phyloP scores from a whole-genome alignment of 64 coral and sea anemone species.

The Stichodactyla helianthus region DNA sequence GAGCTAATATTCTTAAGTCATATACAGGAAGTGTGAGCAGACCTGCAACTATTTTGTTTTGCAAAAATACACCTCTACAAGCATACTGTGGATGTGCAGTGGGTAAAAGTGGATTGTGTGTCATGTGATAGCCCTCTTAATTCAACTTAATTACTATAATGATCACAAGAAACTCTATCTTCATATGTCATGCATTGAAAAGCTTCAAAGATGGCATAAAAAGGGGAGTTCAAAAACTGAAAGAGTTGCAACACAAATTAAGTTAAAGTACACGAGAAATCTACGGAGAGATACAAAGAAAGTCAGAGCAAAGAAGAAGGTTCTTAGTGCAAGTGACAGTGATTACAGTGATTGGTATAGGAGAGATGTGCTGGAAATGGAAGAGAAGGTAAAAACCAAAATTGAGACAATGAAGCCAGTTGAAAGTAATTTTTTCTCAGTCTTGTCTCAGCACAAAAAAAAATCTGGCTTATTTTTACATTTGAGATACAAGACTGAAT shows the following conservation, averaged over 20 bases:
- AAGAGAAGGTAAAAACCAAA: constrained; percentile 48
- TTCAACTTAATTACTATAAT: constrained; percentile 57
- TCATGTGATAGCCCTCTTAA: constrained; percentile 56
- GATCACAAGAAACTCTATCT: constrained; percentile 55
- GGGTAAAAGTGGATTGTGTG: constrained; percentile 72
- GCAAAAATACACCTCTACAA: constrained; percentile 43
- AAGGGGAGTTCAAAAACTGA: constrained; percentile 41
- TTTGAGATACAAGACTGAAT: constrained; percentile 48
- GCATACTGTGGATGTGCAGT: constrained; percentile 61
- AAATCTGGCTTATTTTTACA: constrained; percentile 42
- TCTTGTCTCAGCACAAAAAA: constrained; percentile 36
- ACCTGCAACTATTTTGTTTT: constrained; percentile 64
- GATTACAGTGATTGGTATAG: constrained; percentile 74
- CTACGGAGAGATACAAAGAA: constrained; percentile 63
- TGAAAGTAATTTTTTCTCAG: constrained; percentile 60
- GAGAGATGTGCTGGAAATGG: constrained; percentile 60
- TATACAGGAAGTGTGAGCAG: constrained; percentile 61
- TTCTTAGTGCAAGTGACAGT: constrained; percentile 43
- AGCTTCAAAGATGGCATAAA: constrained; percentile 70
- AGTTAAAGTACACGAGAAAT: constrained; percentile 64
- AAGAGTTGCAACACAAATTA: constrained; percentile 49
- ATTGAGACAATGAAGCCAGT: constrained; percentile 44
- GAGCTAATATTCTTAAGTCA: constrained; percentile 67
- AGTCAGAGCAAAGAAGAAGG: constrained; percentile 56
- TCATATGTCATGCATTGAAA: constrained; percentile 57